phyloP scores from a whole-genome alignment of 2,888 invertebrate species.

The Phengaris arion region DNA sequence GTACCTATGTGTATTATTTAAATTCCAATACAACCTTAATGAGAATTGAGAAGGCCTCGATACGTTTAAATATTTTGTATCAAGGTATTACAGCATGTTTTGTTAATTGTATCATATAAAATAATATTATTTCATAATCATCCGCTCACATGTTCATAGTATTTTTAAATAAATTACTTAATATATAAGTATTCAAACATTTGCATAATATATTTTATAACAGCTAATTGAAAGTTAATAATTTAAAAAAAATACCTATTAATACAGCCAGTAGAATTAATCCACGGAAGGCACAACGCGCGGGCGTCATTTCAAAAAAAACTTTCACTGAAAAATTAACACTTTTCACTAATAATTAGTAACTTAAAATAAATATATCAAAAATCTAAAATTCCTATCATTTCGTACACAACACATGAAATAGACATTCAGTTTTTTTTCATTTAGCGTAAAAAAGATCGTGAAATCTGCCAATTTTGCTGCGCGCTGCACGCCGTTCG shows the following conservation, averaged over 20 bases:
- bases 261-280: slow-evolving; percentile 55
- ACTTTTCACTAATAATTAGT: slow-evolving; percentile 25
- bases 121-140: slow-evolving; percentile 6
- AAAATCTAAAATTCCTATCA: neutral
- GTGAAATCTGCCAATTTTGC: slow-evolving; percentile 43
- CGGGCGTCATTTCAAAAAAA: slow-evolving; percentile 60
- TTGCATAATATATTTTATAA: neutral
- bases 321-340: slow-evolving; percentile 62
- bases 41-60: slow-evolving; percentile 10
- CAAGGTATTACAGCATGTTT: slow-evolving; percentile 3
- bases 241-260: slow-evolving; percentile 53
- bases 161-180: neutral
- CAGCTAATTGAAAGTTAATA: neutral
- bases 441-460: slow-evolving; percentile 39
- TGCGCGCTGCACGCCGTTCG: slow-evolving; percentile 59
- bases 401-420: slow-evolving; percentile 27
- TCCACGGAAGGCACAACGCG: slow-evolving; percentile 53
- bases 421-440: slow-evolving; percentile 30
- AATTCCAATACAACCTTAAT: neutral
- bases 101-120: neutral
- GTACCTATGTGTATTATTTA: neutral
- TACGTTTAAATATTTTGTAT: slow-evolving; percentile 6
- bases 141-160: neutral
- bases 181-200: neutral
- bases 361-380: slow-evolving; percentile 1